phyloP scores from a whole-genome alignment of 2,113 vertebrate genomes.

The Cathartes aura region DNA sequence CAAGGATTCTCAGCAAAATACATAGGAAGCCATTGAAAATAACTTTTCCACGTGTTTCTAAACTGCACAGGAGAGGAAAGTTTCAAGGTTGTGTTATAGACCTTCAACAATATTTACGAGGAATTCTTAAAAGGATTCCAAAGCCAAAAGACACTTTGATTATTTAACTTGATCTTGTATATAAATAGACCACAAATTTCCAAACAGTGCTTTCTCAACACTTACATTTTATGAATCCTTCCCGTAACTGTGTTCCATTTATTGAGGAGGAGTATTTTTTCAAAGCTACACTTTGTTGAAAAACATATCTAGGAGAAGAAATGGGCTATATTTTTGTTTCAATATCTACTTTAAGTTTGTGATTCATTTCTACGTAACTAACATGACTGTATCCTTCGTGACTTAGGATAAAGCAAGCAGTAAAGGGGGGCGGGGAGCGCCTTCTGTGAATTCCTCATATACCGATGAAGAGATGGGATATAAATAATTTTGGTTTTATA shows the following conservation, averaged over 20 bases:
- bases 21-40: background rate
- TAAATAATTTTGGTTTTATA: background rate
- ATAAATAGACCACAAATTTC: background rate
- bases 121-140: background rate
- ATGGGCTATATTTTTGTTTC: background rate
- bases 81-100: background rate
- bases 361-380: background rate
- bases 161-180: background rate
- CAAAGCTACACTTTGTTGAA: background rate
- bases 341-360: background rate
- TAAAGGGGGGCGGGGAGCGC: accelerated
- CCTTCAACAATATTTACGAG: background rate
- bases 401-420: background rate
- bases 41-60: background rate
- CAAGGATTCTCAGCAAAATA: background rate
- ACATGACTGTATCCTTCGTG: background rate
- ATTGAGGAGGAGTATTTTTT: background rate
- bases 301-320: background rate
- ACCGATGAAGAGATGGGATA: background rate
- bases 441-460: background rate
- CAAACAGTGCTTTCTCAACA: background rate
- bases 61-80: background rate
- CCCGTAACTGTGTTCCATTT: background rate
- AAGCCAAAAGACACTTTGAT: background rate
- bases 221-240: background rate